These are phyloP conservation scores for Brachionichthys hirsutus DNA, from an alignment of 2,113 vertebrate genomes.

Conservation along the genomic window DNA sequence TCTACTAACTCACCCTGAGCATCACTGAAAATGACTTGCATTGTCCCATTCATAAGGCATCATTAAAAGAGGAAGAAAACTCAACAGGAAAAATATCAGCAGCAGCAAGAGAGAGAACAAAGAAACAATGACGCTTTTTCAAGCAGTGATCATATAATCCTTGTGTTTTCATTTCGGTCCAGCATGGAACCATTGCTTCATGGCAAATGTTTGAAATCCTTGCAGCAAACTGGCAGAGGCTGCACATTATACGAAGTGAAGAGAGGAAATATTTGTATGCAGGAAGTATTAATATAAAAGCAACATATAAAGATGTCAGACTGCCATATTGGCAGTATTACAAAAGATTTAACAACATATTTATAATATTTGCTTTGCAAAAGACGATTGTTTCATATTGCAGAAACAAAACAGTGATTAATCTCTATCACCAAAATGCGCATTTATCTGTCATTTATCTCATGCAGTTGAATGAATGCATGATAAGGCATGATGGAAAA, in stretches of 20 bases:
- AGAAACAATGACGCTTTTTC: conserved; percentile 10
- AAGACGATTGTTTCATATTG: neutral
- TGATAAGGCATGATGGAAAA: too few species aligned
- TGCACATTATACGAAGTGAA: conserved; percentile 15
- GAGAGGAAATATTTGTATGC: conserved; percentile 6
- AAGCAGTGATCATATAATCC: conserved; percentile 5
- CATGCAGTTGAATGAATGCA: too few species aligned
- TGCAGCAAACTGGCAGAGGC: conserved; percentile 4
- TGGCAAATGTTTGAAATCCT: too few species aligned
- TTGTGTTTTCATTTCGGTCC: neutral
- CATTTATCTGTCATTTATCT: too few species aligned
- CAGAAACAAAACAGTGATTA: neutral
- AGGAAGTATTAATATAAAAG: conserved; percentile 18
- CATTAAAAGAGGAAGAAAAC: too few species aligned
- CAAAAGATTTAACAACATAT: neutral
- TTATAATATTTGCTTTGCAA: neutral
- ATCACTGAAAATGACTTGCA: neutral
- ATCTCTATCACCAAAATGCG: too few species aligned
- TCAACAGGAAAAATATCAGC: conserved; percentile 18
- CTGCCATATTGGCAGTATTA: neutral
- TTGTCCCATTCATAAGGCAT: neutral
- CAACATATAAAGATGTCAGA: neutral
- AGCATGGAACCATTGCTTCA: too few species aligned
- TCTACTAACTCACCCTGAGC: neutral
- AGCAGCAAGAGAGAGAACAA: conserved; percentile 16